Percentiles rank a stretch among this genome's conserved stretches.
Evolutionary conservation across 1,140 invertebrate genomes (phyloP).

Genomic region (Magallana ariakensis): DNA sequence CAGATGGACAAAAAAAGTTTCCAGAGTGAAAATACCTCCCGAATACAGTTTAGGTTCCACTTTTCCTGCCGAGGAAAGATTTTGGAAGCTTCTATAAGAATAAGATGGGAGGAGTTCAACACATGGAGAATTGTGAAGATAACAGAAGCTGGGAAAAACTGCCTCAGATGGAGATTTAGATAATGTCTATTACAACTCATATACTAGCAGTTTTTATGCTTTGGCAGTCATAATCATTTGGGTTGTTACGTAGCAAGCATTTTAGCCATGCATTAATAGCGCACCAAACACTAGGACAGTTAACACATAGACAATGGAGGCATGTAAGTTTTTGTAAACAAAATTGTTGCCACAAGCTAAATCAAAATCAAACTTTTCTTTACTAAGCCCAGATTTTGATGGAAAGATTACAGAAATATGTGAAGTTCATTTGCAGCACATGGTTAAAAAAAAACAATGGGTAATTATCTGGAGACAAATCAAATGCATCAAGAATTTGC

Average conservation of each 20-base stretch:
- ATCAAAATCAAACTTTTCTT: no score
- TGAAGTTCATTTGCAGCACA: no score
- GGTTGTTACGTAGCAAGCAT: not conserved
- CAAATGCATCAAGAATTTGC: no score
- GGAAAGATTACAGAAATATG: no score
- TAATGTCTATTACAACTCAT: constrained; percentile 38
- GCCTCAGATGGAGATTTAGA: not conserved
- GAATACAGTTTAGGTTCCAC: not conserved
- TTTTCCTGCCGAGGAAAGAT: not conserved
- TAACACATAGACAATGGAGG: no score
- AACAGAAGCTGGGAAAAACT: constrained; percentile 23
- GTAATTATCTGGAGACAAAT: no score
- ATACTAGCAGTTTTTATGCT: constrained; percentile 10
- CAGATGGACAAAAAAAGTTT: not conserved
- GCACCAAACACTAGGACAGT: no score
- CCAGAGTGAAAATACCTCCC: not conserved
- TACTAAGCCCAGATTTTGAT: no score
- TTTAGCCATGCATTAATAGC: not conserved
- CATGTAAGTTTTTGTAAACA: no score
- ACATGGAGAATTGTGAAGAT: constrained; percentile 22
- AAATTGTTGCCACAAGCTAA: no score
- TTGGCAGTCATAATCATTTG: not conserved
- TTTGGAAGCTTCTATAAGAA: not conserved
- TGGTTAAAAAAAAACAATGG: no score
- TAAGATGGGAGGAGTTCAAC: not conserved